A percentile compares a stretch with the other conserved stretches of the same genome.
phyloP scores from a whole-genome alignment of 1,140 invertebrate species.

The Trachelipus rathkii region DNA sequence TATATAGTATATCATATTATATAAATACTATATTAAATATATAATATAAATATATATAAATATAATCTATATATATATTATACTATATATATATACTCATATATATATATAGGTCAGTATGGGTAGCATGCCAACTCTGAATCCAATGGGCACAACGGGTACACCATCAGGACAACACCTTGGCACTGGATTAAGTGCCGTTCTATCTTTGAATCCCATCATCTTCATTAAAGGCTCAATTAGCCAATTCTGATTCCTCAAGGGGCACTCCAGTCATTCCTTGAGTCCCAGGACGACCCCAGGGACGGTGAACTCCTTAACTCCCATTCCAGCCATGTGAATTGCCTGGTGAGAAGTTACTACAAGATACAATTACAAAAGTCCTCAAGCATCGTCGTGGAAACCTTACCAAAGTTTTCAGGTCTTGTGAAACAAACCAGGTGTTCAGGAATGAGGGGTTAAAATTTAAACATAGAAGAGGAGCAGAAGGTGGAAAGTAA shows the following conservation, averaged over 20 bases:
- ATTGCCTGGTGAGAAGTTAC: constrained; percentile 46
- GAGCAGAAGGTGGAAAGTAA: too few relatives aligned
- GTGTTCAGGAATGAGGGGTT: neutral
- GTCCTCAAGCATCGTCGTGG: constrained; percentile 40
- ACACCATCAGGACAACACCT: constrained; percentile 20
- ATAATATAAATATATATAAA: too few relatives aligned
- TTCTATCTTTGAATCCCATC: constrained; percentile 17
- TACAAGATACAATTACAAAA: constrained; percentile 28
- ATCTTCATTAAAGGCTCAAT: constrained; percentile 18
- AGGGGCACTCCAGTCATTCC: constrained; percentile 23
- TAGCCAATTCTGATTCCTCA: neutral
- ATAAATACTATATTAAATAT: too few relatives aligned
- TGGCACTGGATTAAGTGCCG: neutral
- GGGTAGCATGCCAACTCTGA: constrained; percentile 38
- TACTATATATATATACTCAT: too few relatives aligned
- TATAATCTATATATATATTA: too few relatives aligned
- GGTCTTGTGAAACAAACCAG: constrained; percentile 43
- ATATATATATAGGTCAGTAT: constrained; percentile 3
- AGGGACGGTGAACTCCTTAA: constrained; percentile 36
- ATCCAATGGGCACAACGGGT: constrained; percentile 36
- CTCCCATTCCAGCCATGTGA: constrained; percentile 43
- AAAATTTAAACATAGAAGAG: too few relatives aligned
- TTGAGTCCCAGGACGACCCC: constrained; percentile 42
- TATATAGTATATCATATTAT: too few relatives aligned
- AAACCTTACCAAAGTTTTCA: constrained; percentile 49